Base-by-base conservation (phyloP, 1,140 invertebrate species). In the Eumeta japonica region DNA sequence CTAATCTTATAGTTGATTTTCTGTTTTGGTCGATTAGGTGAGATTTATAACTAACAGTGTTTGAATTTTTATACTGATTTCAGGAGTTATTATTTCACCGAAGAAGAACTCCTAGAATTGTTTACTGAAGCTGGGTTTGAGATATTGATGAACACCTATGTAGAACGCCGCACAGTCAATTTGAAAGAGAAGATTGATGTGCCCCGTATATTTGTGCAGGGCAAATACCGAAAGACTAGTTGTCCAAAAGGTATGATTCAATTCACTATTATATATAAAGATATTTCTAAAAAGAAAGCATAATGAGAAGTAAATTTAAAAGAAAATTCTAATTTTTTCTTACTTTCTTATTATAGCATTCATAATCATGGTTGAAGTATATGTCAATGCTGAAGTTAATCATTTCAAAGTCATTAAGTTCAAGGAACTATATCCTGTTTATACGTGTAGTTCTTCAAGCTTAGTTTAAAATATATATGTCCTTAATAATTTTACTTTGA, bases 161-260 rank as follows among this genome's bases (percentile, higher is more conserved):
- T 97, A 7, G 81, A 92, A 50, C 78, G 93, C 30, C 79, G 92
- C 41, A 97, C 94, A 0, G 76, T 95, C 0, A 97, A 97, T 68
- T 76, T 87, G 18, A 97, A 97, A 58, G 92, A 97, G 75, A 86
- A 87, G 14, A 80, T 97, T 30, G 83, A 93, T 82, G 91, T 94
- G 0, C 87, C 87, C 0, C 80, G 94, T 39, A 87, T 93, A 48
- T 97, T 96, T 79, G 80, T 97, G 5, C 94, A 98, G 75, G 89
- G 84, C 11, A 94, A 93, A 79, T 94, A 92, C 63, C 62, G 52
- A 10, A 89, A 86, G 55, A 75, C 76, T 13, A n/a, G 19, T 29
- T 4, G 5, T 24, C 7, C n/a, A n/a, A 7, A 24, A 7, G 20
- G n/a, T 24, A 7, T 24, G 20, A 24, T 24, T 7, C 20, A n/a